A percentile compares a stretch with the other conserved stretches of the same genome.
Conservation (phyloP, 2,888 invertebrate genomes). For the Leucophenga montana region DNA sequence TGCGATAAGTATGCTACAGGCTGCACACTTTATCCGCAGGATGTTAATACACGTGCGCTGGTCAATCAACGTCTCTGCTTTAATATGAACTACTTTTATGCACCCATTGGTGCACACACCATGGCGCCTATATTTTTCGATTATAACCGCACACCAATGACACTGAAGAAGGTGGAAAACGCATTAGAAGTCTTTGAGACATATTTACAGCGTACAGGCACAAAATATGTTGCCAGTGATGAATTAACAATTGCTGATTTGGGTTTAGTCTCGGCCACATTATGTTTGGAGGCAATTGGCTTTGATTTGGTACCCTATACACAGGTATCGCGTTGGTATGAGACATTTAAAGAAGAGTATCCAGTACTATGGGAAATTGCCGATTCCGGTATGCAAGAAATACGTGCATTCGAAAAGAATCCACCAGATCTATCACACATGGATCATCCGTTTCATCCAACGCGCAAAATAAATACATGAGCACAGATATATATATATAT, state of each 20-base stretch:
- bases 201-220: slow-evolving; percentile 77
- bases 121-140: slow-evolving; percentile 86
- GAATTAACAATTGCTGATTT: slow-evolving; percentile 85
- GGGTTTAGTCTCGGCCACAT: slow-evolving; percentile 80
- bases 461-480: slow-evolving; percentile 74
- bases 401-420: slow-evolving; percentile 80
- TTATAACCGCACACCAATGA: slow-evolving; percentile 79
- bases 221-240: slow-evolving; percentile 80
- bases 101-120: slow-evolving; percentile 75
- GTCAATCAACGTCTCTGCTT: slow-evolving; percentile 87
- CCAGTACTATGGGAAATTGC: slow-evolving; percentile 83
- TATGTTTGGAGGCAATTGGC: slow-evolving; percentile 82
- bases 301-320: slow-evolving; percentile 79
- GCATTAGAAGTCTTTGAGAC: slow-evolving; percentile 79
- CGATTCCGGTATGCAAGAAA: slow-evolving; percentile 80
- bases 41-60: slow-evolving; percentile 80
- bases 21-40: slow-evolving; percentile 81
- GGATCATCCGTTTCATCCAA: slow-evolving; percentile 83
- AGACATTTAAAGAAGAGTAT: slow-evolving; percentile 79
- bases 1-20: slow-evolving; percentile 83
- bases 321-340: slow-evolving; percentile 80
- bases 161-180: slow-evolving; percentile 80
- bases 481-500: too few relatives aligned
- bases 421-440: slow-evolving; percentile 82
- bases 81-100: slow-evolving; percentile 84